A percentile compares a stretch with the other conserved stretches of the same genome.
phyloP scores from a whole-genome alignment of 2,797 vertebrate species.

The Anableps anableps region DNA sequence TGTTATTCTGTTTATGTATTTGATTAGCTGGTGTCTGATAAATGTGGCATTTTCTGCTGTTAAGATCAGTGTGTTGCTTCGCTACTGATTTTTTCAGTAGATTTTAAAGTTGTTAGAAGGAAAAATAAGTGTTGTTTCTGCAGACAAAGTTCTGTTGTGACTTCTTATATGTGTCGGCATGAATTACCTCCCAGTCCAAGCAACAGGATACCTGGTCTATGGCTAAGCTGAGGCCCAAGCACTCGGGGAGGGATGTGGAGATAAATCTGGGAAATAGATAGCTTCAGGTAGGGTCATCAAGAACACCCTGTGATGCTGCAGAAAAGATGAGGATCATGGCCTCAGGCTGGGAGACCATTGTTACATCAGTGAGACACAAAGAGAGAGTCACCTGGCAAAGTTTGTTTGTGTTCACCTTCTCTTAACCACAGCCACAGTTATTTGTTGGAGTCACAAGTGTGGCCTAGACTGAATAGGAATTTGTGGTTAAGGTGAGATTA shows the following conservation, averaged over 20 bases:
- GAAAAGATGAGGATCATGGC: conserved; percentile 62
- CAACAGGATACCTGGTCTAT: conserved; percentile 56
- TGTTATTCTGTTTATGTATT: not conserved
- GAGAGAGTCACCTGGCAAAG: conserved; percentile 51
- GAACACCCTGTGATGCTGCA: conserved; percentile 47
- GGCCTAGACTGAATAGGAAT: conserved; percentile 57
- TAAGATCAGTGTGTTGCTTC: not conserved
- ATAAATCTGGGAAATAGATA: conserved; percentile 52
- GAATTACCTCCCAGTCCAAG: conserved; percentile 68
- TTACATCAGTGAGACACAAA: conserved; percentile 33
- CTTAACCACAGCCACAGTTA: conserved; percentile 47
- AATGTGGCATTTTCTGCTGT: not conserved
- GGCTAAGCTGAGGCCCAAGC: conserved; percentile 43
- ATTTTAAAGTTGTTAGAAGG: not conserved
- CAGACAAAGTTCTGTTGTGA: conserved; percentile 63
- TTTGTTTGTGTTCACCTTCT: conserved; percentile 63
- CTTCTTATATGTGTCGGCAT: conserved; percentile 62
- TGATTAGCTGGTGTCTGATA: conserved; percentile 12
- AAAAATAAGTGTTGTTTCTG: conserved; percentile 62
- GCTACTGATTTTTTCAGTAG: conserved; percentile 15
- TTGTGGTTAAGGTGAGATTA: conserved; percentile 51
- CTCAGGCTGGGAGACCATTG: conserved; percentile 54
- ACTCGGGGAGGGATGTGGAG: conserved; percentile 17
- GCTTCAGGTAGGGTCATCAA: conserved; percentile 64
- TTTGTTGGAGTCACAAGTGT: conserved; percentile 52